Base-by-base conservation (phyloP, 2,888 invertebrate genomes). In the Caenorhabditis sinica region DNA sequence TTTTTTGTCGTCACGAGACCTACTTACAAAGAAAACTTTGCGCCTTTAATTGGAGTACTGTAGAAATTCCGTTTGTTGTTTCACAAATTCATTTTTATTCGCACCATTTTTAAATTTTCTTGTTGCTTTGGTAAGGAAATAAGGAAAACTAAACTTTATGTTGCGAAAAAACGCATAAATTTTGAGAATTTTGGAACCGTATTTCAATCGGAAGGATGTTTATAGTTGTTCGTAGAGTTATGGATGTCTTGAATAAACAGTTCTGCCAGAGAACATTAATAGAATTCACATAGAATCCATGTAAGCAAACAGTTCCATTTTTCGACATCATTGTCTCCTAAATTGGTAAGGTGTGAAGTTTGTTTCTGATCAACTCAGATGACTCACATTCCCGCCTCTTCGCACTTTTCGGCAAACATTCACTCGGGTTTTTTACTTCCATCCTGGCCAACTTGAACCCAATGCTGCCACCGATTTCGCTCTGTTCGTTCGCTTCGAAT, bases 301-400 rank as follows among this genome's bases (percentile, higher is more conserved):
- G 76, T 56, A 33, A 45, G 49, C 66, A 76, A 76, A 76, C 75
- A 68, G 56, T 43, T 49, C 25, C 23, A 1, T 56, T 30, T 68
- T 68, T 28, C 28, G 15, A 9, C n/a, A 28, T 28, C 33, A 30
- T 71, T 71, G 15, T 71, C 28, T 60, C 43, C 40, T 43, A 71
- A 77, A 77, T 77, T 63, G 77, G 61, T 60, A 36, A 53, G 30
- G 68, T 58, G 60, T 53, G 66, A 69, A 75, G 66, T 76, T 75
- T 61, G 74, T 75, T 75, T 76, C 65, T 61, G 49, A 66, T 75
- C 74, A 74, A 63, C 51, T 73, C 63, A 17, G n/a, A 23, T 69
- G 77, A 77, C 69, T 77, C 77, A 77, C 40, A 25, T 66, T 76
- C 23, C 75, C 58, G 65, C 65, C 74, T 53, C 53, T 73, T 61